phyloP scores from a whole-genome alignment of 2,888 invertebrate genomes.

The Troides oblongomaculatus region DNA sequence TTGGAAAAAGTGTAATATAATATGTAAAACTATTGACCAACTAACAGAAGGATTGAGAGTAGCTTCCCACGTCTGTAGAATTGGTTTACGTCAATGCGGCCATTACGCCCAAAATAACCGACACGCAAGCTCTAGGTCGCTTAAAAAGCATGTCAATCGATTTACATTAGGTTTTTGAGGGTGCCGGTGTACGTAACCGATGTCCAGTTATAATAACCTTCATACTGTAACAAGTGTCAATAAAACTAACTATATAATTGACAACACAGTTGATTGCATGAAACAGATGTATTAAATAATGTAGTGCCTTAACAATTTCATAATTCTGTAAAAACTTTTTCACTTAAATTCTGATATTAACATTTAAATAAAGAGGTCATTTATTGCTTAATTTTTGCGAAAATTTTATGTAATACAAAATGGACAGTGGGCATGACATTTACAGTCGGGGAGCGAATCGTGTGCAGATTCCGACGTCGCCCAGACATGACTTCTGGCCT shows the following conservation, averaged over 20 bases:
- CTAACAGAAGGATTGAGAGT: conserved; percentile 55
- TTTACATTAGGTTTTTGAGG: conserved; percentile 56
- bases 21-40: conserved; percentile 48
- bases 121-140: conserved; percentile 52
- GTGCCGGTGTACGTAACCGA: conserved; percentile 45
- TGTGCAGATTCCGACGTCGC: conserved; percentile 53
- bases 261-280: conserved; percentile 22
- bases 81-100: conserved; percentile 72
- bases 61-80: conserved; percentile 63
- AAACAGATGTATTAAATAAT: conserved; percentile 17
- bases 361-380: conserved; percentile 29
- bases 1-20: conserved; percentile 32
- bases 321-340: conserved; percentile 21
- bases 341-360: conserved; percentile 28
- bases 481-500: conserved; percentile 68
- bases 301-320: conserved; percentile 24
- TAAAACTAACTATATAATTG: conserved; percentile 25
- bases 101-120: conserved; percentile 67
- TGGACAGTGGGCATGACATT: conserved; percentile 66
- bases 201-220: conserved; percentile 23
- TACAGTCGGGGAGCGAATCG: conserved; percentile 52
- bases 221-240: conserved; percentile 3
- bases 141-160: conserved; percentile 73
- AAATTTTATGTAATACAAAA: conserved; percentile 52
- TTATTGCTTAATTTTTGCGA: conserved; percentile 31